A percentile compares a stretch with the other conserved stretches of the same genome.
Conservation (phyloP, 2,113 vertebrate species). For the Amazona vittata region DNA sequence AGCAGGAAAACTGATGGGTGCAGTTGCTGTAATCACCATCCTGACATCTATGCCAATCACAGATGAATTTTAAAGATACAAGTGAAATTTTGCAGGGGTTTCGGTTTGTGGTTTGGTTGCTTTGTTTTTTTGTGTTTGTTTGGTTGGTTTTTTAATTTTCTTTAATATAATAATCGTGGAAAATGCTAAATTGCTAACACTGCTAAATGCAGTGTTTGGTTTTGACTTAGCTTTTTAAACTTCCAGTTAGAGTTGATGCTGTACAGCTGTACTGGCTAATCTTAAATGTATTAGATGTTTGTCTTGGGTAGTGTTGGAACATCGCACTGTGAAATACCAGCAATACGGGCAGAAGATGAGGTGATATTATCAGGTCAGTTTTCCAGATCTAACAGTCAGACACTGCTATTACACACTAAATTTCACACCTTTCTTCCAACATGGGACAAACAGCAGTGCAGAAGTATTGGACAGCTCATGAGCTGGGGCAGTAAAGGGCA, state of each 20-base stretch:
- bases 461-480: accelerated
- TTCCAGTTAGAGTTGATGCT: not conserved
- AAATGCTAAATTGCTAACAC: not conserved
- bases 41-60: not conserved
- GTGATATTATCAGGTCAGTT: not conserved
- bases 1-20: accelerated
- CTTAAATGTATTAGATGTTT: not conserved
- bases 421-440: not conserved
- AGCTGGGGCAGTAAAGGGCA: not conserved
- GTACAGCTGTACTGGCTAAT: not conserved
- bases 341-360: not conserved
- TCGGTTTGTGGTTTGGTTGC: not conserved
- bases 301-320: not conserved
- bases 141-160: not conserved
- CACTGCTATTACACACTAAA: not conserved
- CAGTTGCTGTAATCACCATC: not conserved
- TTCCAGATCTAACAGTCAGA: not conserved
- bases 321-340: not conserved
- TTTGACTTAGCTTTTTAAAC: not conserved
- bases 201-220: not conserved
- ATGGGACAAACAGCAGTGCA: not conserved
- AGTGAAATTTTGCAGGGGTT: not conserved
- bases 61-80: not conserved
- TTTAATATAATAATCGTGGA: not conserved
- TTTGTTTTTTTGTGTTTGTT: not conserved